Conservation (phyloP, 2,797 vertebrate species). For the Malurus leucopterus region DNA sequence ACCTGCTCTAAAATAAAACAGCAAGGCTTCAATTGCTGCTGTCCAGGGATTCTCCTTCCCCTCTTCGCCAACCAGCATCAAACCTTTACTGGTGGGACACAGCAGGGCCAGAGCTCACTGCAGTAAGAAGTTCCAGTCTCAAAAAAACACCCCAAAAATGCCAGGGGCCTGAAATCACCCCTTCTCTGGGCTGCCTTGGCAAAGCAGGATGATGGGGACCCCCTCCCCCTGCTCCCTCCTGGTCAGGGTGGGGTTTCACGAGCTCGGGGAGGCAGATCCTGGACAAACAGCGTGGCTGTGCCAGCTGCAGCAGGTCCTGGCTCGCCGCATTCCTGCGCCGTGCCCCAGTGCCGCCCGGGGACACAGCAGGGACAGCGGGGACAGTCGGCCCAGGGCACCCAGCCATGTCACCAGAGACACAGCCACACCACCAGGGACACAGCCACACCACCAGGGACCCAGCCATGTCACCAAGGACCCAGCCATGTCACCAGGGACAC, state of each 20-base stretch:
- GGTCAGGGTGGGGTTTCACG: neutral
- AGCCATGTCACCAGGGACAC: too few species aligned
- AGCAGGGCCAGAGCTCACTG: neutral
- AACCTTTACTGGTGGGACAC: neutral
- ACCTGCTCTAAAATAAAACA: neutral
- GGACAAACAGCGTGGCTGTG: neutral
- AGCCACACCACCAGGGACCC: too few species aligned
- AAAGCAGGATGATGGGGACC: neutral
- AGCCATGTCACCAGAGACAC: neutral
- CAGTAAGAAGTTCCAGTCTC: neutral
- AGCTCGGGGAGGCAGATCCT: neutral
- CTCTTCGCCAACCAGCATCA: neutral
- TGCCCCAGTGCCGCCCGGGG: neutral
- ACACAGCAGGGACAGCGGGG: neutral
- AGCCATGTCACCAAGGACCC: too few species aligned
- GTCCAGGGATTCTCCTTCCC: neutral
- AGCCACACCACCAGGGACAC: neutral
- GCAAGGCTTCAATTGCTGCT: neutral
- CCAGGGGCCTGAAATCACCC: neutral
- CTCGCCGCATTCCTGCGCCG: constrained; percentile 1
- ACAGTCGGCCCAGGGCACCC: fast-evolving
- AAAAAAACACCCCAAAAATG: neutral
- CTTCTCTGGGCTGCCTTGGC: fast-evolving
- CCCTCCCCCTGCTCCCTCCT: neutral
- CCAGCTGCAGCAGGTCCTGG: constrained; percentile 1